Evolutionary conservation across 2,113 vertebrate species (phyloP).

Genomic region (Stigmatopora nigra): DNA sequence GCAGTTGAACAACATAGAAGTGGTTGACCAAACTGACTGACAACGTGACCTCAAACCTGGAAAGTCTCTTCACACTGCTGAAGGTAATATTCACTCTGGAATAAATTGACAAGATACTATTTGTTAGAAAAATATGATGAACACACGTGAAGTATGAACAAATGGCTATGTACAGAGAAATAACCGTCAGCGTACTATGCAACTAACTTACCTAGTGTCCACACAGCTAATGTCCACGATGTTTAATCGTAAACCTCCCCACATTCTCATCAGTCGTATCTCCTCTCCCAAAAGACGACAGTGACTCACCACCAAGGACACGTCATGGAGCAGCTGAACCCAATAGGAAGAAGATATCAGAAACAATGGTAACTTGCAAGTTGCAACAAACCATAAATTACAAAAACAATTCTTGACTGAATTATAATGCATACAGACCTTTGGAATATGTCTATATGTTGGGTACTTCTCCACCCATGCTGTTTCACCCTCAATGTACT

Average conservation of each 20-base stretch:
- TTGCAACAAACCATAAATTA: not conserved
- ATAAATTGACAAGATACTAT: not conserved
- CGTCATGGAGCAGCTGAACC: conserved; percentile 64
- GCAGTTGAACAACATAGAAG: conserved; percentile 40
- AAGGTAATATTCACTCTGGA: conserved; percentile 60
- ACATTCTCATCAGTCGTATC: conserved; percentile 57
- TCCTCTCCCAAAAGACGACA: conserved; percentile 71
- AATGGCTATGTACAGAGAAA: not conserved
- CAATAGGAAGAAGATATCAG: not conserved
- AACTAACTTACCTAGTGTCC: conserved; percentile 52
- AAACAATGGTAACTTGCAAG: not conserved
- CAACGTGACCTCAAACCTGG: conserved; percentile 66
- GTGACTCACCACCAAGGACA: conserved; percentile 64
- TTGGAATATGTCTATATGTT: conserved; percentile 48
- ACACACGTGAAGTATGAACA: no score
- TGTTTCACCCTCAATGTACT: conserved; percentile 32
- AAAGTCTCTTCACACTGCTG: conserved; percentile 54
- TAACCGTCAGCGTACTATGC: not conserved
- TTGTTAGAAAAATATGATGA: not conserved
- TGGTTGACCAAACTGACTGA: conserved; percentile 35
- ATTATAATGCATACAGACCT: conserved; percentile 35
- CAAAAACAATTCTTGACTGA: not conserved
- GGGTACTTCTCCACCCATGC: conserved; percentile 60
- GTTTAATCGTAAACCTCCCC: conserved; percentile 58
- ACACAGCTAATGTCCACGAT: conserved; percentile 58